Conservation (phyloP, 2,113 vertebrate species). For the Ptilorrhoa leucosticta region DNA sequence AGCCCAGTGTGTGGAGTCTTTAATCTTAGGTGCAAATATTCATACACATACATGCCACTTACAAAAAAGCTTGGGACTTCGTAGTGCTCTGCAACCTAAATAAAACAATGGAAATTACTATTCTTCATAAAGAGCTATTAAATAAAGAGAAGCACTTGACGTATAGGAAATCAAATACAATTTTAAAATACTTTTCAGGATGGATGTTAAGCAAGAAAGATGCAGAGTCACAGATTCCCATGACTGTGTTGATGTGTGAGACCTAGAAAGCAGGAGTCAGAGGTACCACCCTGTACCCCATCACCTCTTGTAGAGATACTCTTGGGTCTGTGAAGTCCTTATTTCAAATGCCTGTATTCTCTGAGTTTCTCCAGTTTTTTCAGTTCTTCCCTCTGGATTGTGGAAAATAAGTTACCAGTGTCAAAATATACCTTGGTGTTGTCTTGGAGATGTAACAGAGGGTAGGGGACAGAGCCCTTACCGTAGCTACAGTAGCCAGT, state of each 20-base stretch:
- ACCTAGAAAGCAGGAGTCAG: not conserved
- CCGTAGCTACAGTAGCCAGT: not conserved
- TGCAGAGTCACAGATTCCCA: not conserved
- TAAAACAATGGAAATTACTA: not conserved
- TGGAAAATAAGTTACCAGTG: not conserved
- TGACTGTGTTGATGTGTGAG: not conserved
- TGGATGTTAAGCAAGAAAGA: not conserved
- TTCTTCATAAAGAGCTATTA: not conserved
- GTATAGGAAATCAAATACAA: not conserved
- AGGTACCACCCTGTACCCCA: not conserved
- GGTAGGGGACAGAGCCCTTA: not conserved
- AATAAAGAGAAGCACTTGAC: not conserved
- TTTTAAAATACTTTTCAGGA: not conserved
- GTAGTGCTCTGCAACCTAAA: not conserved
- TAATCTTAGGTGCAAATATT: not conserved
- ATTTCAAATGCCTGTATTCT: not conserved
- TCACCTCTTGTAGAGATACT: not conserved
- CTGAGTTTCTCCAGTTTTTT: not conserved
- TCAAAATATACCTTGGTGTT: fast-evolving
- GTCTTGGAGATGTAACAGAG: not conserved
- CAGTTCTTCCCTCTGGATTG: not conserved
- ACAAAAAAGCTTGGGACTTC: not conserved
- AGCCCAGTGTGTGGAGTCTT: not conserved
- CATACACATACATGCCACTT: not conserved
- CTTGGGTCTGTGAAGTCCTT: not conserved